Base-by-base conservation (phyloP, 2,113 vertebrate genomes). In the Pelusios castaneus region DNA sequence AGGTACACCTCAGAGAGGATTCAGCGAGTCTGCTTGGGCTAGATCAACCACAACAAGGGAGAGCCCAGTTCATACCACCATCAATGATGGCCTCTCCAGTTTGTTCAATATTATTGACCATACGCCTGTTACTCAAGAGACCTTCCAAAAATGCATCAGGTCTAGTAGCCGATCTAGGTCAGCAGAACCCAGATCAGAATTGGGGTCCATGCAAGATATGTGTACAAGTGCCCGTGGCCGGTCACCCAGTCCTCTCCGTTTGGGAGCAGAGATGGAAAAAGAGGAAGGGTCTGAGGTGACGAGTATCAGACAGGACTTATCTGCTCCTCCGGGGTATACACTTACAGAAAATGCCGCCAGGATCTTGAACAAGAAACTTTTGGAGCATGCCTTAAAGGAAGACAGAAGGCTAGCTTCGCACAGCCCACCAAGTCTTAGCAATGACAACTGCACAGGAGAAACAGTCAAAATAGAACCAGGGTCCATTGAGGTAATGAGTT, bases 51-150 rank as follows among this genome's bases (percentile, higher is more conserved):
- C 99, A 73, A 99, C 99, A 0, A 97, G 99, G 22, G 99, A 99
- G 97, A 99, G 99, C 95, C 99, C 99, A 0, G 99, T 99, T 92
- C 99, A 99, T 96, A 99, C 99, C 49, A 99, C 99, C 97, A 99
- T 99, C 97, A 99, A 99, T 0, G 99, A 99, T 10, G 99, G 99
- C 58, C 99, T 99, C 91, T 99, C 99, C 97, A 99, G 99, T 97
- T 98, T 99, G 95, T 99, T 99, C 97, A 99, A 99, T 97, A 99
- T 99, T 97, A 99, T 99, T 38, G 99, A 99, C 97, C 99, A 99
- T 94, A 99, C 98, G 14, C 99, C 99, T 0, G 97, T 98, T 58
- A 98, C 94, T 84, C 99, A 98, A 52, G 99, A 99, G 89, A 84
- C 98, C 91, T 94, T 98, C 63, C 99, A 98, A 96, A 99, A 99